These are phyloP conservation scores for Lemur catta DNA, from an alignment of 2,797 vertebrate species.

Conservation along the genomic window DNA sequence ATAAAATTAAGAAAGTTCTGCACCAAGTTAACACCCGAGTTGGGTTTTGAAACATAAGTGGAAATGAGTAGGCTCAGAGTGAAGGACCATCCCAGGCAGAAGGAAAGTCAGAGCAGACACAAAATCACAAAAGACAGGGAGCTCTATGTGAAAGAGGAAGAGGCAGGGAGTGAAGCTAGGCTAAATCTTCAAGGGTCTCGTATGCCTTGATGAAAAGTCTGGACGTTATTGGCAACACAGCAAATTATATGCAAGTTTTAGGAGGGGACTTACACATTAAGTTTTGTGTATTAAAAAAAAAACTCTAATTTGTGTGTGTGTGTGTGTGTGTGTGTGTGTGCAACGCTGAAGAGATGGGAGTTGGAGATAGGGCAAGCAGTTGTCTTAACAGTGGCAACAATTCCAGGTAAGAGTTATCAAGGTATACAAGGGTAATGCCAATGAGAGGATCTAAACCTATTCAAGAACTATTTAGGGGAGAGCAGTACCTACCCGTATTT, in stretches of 20 bases:
- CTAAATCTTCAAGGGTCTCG: neutral
- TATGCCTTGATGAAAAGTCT: neutral
- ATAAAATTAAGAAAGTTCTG: neutral
- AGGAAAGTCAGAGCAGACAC: neutral
- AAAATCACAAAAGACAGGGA: rapidly evolving
- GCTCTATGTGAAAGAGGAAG: neutral
- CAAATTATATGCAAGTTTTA: neutral
- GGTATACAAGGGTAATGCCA: neutral
- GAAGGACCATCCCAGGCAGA: neutral
- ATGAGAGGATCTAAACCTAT: neutral
- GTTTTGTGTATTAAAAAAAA: neutral
- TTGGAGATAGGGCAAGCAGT: neutral
- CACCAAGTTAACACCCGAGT: neutral
- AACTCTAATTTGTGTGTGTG: neutral
- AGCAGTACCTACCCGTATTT: neutral
- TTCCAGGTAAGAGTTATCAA: neutral
- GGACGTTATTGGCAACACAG: neutral
- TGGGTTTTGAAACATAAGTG: neutral
- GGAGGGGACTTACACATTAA: neutral
- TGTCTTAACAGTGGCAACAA: neutral
- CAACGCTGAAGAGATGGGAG: neutral
- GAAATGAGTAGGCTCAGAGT: neutral
- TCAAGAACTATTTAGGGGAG: neutral
- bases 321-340: too few relatives aligned
- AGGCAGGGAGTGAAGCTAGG: neutral